Evolutionary conservation across 2,797 vertebrate species (phyloP).

Genomic region (Bovichtus diacanthus): DNA sequence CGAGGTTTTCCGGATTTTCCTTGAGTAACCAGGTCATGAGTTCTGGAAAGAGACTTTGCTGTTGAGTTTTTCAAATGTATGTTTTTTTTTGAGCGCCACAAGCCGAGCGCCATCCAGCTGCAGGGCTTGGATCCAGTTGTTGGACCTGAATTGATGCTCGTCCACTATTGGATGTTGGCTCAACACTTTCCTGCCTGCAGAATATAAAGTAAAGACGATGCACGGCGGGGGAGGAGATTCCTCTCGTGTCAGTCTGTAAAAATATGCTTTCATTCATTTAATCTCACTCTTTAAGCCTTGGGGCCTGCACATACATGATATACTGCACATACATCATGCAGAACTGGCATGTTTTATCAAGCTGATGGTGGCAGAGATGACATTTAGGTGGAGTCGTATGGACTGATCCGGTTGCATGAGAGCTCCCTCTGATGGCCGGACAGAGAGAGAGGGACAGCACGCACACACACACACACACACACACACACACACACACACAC

Average conservation of each 20-base stretch:
- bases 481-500: slow-evolving; percentile 22
- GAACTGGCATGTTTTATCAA: background rate
- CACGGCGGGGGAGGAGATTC: background rate
- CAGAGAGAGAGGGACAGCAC: slow-evolving; percentile 15
- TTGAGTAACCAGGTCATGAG: too few species aligned
- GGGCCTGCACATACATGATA: too few species aligned
- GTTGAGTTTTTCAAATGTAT: too few species aligned
- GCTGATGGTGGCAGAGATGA: slow-evolving; percentile 6
- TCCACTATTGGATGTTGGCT: background rate
- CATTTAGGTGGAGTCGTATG: slow-evolving; percentile 3
- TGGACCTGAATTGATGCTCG: too few species aligned
- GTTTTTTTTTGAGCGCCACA: too few species aligned
- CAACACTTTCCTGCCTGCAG: too few species aligned
- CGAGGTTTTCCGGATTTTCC: too few species aligned
- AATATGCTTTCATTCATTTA: background rate
- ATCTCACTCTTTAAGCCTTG: background rate
- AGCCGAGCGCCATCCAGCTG: background rate
- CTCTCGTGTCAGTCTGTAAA: background rate
- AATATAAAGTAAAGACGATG: background rate
- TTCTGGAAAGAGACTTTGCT: too few species aligned
- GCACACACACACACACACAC: slow-evolving; percentile 32
- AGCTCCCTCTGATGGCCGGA: slow-evolving; percentile 70
- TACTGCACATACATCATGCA: background rate
- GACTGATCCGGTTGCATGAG: slow-evolving; percentile 38
- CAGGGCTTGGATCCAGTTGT: slow-evolving; percentile 12